Base-by-base conservation (phyloP, 2,113 vertebrate genomes). In the Atractosteus spatula region DNA sequence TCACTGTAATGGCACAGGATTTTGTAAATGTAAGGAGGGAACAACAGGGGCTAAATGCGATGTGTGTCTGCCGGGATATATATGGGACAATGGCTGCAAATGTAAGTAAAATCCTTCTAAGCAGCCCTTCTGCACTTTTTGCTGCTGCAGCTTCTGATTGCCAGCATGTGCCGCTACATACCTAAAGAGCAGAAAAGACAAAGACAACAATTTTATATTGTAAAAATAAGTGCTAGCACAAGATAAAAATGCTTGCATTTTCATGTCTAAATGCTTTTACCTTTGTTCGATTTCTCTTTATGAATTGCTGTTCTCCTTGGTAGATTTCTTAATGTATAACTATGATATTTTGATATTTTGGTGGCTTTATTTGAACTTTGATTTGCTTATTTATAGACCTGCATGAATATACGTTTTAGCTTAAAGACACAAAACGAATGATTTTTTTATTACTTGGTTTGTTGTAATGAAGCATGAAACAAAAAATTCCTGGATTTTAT, bases 11-110 rank as follows among this genome's bases (percentile, higher is more conserved):
- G 95, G 90, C 94, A 97, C 94, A 90, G 97, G 96, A 96, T 94
- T 94, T 94, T 99, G 97, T 98, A 93, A 94, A 92, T 99, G 97
- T 97, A 99, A 98, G 93, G 90, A 94, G 87, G 96, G 96, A 91
- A 89, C 95, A 3, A 94, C 96, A 90, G 96, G 97, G 92, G 91
- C 92, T 87, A 97, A 96, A 89, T 99, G 97, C 94, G 94, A 94
- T 89, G 91, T 95, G 86, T 99, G 97, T 95, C 96, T 96, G 84
- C 94, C 94, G 71, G 95, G 96, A 90, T 97, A 95, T 96, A 94
- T 95, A 91, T 98, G 96, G 97, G 94, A 96, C 94, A 86, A 91
- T 92, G 94, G 96, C 93, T 99, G 97, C 86, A 96, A 95, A 97
- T 94, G 96, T 99, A 96, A 98, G 96, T 98, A 96, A 74, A 89